phyloP scores from a whole-genome alignment of 2,888 invertebrate genomes.

The Parnassius orleans region DNA sequence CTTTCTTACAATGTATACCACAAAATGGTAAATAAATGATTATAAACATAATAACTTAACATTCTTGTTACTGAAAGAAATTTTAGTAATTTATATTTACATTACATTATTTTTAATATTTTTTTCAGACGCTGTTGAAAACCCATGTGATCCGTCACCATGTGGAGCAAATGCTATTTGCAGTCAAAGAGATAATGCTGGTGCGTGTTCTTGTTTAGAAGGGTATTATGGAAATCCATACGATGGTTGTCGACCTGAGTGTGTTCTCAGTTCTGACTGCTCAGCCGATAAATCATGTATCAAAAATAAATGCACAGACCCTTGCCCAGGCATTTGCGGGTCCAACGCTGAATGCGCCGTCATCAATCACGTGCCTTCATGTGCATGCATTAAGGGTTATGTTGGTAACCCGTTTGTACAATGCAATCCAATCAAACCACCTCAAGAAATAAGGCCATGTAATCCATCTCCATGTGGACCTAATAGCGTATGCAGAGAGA shows the following conservation, averaged over 20 bases:
- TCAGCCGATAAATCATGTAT: constrained; percentile 90
- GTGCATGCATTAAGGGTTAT: constrained; percentile 87
- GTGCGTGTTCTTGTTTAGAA: constrained; percentile 89
- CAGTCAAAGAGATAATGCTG: constrained; percentile 87
- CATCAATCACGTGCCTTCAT: constrained; percentile 92
- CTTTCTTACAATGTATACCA: constrained; percentile 88
- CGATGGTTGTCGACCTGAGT: constrained; percentile 92
- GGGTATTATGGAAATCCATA: constrained; percentile 93
- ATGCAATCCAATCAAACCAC: constrained; percentile 54
- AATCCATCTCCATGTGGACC: constrained; percentile 88
- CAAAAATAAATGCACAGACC: constrained; percentile 91
- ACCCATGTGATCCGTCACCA: constrained; percentile 92
- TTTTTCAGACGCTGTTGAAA: constrained; percentile 78
- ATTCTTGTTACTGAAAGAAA: not conserved
- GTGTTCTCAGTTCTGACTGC: constrained; percentile 92
- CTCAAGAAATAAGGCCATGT: constrained; percentile 82
- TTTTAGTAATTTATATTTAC: not conserved
- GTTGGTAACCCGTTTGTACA: constrained; percentile 86
- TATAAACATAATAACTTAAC: not conserved
- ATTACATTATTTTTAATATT: constrained; percentile 27
- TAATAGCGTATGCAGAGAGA: constrained; percentile 87
- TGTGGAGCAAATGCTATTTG: constrained; percentile 93
- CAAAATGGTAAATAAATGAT: constrained; percentile 67
- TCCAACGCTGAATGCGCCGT: constrained; percentile 91
- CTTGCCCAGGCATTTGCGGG: constrained; percentile 93